These are phyloP conservation scores for Echinops telfairi DNA, from an alignment of 2,113 vertebrate species.

Conservation along the genomic window DNA sequence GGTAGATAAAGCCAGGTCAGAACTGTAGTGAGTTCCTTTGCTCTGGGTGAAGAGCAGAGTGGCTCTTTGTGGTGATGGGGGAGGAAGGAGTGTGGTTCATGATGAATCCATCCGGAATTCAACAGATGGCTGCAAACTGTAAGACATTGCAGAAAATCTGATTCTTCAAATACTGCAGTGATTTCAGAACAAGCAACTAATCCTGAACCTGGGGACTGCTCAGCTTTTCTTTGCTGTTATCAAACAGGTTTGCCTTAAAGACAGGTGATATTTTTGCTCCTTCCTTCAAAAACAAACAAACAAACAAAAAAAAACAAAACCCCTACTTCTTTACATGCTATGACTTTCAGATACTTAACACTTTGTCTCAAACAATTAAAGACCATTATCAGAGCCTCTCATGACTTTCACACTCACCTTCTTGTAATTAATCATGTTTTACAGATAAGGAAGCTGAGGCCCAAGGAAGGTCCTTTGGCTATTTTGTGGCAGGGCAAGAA, in stretches of 20 bases:
- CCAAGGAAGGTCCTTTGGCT: neutral
- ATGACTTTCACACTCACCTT: neutral
- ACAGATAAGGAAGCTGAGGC: neutral
- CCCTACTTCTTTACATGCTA: neutral
- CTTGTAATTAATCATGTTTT: neutral
- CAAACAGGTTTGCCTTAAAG: constrained; percentile 12
- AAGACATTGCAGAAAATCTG: constrained; percentile 57
- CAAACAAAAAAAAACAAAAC: too few species aligned
- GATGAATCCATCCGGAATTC: constrained; percentile 57
- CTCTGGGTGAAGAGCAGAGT: neutral
- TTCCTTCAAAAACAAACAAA: neutral
- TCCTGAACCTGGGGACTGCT: constrained; percentile 16
- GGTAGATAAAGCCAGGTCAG: constrained; percentile 5
- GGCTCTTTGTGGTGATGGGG: neutral
- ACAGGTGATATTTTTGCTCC: neutral
- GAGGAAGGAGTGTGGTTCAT: neutral
- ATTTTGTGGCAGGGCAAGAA: neutral
- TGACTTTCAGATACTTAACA: constrained; percentile 45
- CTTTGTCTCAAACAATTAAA: neutral
- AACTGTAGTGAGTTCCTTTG: constrained; percentile 69
- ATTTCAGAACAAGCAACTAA: constrained; percentile 34
- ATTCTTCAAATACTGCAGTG: neutral
- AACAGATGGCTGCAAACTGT: neutral
- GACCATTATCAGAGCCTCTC: neutral
- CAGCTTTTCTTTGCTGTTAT: constrained; percentile 38